Evolutionary conservation across 2,888 invertebrate species (phyloP), one percentile per base, ranked within the genome.

Genomic region (Hypsopygia costalis): DNA sequence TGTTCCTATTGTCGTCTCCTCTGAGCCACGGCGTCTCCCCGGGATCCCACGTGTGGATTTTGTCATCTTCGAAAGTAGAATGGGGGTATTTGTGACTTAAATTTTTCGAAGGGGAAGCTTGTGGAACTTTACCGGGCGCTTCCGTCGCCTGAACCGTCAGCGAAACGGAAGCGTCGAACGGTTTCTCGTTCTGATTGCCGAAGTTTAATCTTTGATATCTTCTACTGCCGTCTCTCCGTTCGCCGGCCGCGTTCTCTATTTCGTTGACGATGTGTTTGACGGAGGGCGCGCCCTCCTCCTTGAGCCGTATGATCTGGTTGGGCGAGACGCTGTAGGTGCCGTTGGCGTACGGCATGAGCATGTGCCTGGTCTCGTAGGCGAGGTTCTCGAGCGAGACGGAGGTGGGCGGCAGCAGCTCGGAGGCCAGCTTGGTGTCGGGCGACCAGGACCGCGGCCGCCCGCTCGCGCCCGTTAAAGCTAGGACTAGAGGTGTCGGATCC

Each of bases 271-370:
- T 91, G 55, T 93, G 93, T 57, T 93, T 93, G 40, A 94, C 94
- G 12, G 91, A 92, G 12, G 90, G 87, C 34, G 88, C 83, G 39
- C 89, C 90, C 47, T 92, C 91, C 52, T 92, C 92, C 52, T 94
- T 94, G 52, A 97, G 89, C 60, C 96, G 93, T 48, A 96, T 93
- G 61, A 96, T 95, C 89, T 96, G 95, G 79, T 97, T 97, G 59
- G 96, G 97, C 33, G 97, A 96, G 20, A 97, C 96, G 73, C 96
- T 96, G 80, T 97, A 97, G 54, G 94, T 93, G 27, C 96, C 97
- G 75, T 94, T 94, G 60, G 94, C 94, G 70, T 94, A 96, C 1
- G 96, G 95, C 91, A 96, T 93, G 50, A 96, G 89, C 71, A 95
- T 93, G 73, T 95, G 94, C 33, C 94, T 90, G n/a, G 93, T 92